Percentiles rank a stretch among this genome's conserved stretches.
Conservation (phyloP, 2,888 invertebrate species). For the Dioctria rufipes region DNA sequence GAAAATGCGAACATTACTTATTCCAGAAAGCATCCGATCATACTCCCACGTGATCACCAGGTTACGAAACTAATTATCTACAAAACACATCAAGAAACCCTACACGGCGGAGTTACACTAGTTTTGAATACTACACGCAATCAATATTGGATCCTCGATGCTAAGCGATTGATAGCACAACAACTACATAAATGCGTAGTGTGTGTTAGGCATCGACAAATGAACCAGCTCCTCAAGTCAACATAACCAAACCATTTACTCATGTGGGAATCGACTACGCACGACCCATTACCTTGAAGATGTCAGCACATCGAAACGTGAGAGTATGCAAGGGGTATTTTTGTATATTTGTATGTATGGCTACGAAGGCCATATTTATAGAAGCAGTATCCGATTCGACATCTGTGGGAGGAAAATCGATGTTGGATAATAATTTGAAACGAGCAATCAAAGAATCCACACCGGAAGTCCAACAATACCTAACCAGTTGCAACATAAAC, state of each 20-base stretch:
- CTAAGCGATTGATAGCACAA: background rate
- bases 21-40: background rate
- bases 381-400: background rate
- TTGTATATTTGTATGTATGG: too few relatives aligned
- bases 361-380: too few relatives aligned
- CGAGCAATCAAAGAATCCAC: too few relatives aligned
- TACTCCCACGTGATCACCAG: too few relatives aligned
- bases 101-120: background rate
- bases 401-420: background rate
- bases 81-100: background rate
- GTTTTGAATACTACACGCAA: background rate
- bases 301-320: background rate
- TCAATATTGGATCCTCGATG: background rate
- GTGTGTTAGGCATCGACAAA: too few relatives aligned
- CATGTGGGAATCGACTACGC: background rate
- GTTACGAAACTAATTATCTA: background rate
- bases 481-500: too few relatives aligned
- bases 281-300: background rate
- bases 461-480: too few relatives aligned
- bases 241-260: too few relatives aligned
- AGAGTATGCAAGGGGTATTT: too few relatives aligned
- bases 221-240: too few relatives aligned
- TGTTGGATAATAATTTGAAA: background rate
- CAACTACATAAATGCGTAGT: too few relatives aligned
- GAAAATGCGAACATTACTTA: background rate